Evolutionary conservation across 2,113 vertebrate genomes (phyloP), one percentile per base, ranked within the genome.

Genomic region (Colossoma macropomum): DNA sequence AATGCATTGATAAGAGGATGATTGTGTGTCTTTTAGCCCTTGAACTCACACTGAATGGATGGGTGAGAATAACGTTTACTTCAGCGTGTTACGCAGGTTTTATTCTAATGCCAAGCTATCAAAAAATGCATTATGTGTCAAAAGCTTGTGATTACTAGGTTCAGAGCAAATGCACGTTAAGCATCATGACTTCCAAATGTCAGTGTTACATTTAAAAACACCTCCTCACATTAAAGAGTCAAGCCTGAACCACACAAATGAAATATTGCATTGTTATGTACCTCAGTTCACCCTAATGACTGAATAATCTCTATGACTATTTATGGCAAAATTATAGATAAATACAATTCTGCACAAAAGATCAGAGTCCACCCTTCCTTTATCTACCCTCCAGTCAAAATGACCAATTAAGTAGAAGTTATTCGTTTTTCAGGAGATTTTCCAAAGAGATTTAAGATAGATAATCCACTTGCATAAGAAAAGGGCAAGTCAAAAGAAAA

Each of bases 1-100:
- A 76, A 70, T 54, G 12, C 66, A 81, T 41, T 85, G 84, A 77
- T 85, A 60, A 75, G 34, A 70, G 68, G 65, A 65, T 77, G 79
- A 75, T 76, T 71, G 54, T 62, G 21, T 62, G n/a, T 77, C 73
- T 28, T 85, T 80, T 71, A 63, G 74, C 73, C 25, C 54, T 63
- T 76, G 15, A 74, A 76, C 27, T 21, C 2, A 23, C 30, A 70
- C 48, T 15, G 38, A 81, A 81, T 70, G 28, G 56, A 73, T 34
- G 56, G 54, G 19, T 62, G 28, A 63, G 38, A 32, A 34, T 12
- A 59, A 63, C 54, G 15, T 69, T 66, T 54, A 66, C 28, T 82
- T 41, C 50, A 21, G 30, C 34, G 30, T 66, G 45, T 66, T 62
- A 6, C 27, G 60, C 4, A 38, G 66, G 32, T 23, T 80, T 48